phyloP scores from a whole-genome alignment of 2,113 vertebrate genomes.

The Chauna torquata region DNA sequence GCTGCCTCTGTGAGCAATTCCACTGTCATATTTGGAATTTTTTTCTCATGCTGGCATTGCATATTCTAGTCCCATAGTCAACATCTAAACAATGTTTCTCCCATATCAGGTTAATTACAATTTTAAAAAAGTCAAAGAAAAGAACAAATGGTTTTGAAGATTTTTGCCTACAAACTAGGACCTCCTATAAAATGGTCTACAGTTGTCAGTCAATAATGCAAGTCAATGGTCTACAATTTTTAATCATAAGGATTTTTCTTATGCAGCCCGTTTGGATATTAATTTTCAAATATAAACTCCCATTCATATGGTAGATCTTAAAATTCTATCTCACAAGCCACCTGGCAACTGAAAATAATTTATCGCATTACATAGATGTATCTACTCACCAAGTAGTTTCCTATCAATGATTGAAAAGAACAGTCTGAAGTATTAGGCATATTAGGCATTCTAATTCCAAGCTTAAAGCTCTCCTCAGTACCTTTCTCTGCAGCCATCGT shows the following conservation, averaged over 20 bases:
- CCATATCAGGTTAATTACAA: neutral
- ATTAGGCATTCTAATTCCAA: neutral
- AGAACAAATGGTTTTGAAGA: neutral
- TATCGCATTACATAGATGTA: neutral
- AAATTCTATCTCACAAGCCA: neutral
- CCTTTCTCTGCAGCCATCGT: neutral
- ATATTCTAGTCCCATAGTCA: neutral
- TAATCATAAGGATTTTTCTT: neutral
- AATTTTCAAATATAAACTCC: neutral
- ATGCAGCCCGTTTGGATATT: neutral
- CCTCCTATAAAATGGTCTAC: neutral
- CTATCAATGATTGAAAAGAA: neutral
- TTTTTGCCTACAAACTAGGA: neutral
- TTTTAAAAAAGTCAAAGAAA: neutral
- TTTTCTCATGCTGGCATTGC: neutral
- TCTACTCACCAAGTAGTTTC: neutral
- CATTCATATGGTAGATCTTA: neutral
- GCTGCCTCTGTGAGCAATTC: neutral
- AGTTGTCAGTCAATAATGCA: neutral
- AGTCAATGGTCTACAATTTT: neutral
- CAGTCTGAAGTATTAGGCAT: neutral
- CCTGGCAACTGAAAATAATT: rapidly evolving
- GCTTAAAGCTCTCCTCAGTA: neutral
- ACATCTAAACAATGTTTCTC: neutral
- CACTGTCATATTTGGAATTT: neutral